A percentile compares a stretch with the other conserved stretches of the same genome.
These are phyloP conservation scores for Bubo blakistoni DNA, from an alignment of 2,113 vertebrate species.

Conservation along the genomic window DNA sequence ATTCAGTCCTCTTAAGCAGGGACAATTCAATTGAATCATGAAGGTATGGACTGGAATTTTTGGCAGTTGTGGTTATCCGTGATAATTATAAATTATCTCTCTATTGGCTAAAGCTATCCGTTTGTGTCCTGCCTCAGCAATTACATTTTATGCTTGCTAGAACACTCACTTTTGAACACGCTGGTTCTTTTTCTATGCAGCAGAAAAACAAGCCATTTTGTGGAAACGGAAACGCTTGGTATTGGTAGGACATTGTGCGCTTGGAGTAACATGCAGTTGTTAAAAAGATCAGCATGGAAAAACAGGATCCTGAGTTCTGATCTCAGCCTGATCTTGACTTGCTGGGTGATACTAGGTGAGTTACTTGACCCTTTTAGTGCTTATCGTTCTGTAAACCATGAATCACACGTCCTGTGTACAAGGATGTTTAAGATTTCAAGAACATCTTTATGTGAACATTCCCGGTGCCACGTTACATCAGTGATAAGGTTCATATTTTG, in stretches of 20 bases:
- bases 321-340: neutral
- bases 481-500: neutral
- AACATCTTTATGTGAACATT: neutral
- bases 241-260: rapidly evolving
- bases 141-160: neutral
- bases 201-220: neutral
- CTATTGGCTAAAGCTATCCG: neutral
- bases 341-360: neutral
- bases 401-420: neutral
- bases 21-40: neutral
- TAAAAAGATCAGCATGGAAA: neutral
- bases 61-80: neutral
- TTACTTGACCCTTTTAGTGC: neutral
- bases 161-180: neutral
- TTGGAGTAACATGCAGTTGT: neutral
- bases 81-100: neutral
- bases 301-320: neutral
- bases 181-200: neutral
- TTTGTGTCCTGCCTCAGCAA: neutral
- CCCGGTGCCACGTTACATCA: neutral
- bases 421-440: neutral
- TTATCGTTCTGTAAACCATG: neutral
- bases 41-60: neutral
- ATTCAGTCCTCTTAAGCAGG: neutral
- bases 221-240: neutral